Conservation (phyloP, 1,140 invertebrate genomes). For the Vollenhovia emeryi region DNA sequence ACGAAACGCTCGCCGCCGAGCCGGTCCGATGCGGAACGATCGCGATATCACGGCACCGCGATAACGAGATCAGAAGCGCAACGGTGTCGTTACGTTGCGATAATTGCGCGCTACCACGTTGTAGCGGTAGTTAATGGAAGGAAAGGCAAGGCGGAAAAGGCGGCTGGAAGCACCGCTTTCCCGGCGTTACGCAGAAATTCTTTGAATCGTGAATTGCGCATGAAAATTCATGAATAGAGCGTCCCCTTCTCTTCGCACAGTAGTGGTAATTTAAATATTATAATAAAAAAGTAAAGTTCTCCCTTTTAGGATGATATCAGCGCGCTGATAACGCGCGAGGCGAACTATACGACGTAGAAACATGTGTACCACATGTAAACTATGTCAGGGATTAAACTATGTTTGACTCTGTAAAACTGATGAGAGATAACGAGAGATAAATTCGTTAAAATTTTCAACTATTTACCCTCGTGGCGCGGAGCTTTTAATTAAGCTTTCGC, state of each 20-base stretch:
- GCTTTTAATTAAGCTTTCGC: background rate
- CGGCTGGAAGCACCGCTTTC: background rate
- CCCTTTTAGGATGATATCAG: background rate
- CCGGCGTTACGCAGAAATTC: background rate
- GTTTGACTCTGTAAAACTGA: background rate
- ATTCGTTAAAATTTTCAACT: background rate
- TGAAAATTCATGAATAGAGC: background rate
- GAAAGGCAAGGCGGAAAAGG: background rate
- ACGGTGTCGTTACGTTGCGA: constrained; percentile 1
- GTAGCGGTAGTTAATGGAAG: background rate
- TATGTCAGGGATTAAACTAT: background rate
- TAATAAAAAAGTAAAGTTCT: background rate
- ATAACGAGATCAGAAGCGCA: constrained; percentile 47
- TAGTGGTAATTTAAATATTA: constrained; percentile 8
- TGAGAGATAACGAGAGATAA: background rate
- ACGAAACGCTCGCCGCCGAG: constrained; percentile 24
- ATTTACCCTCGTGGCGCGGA: background rate
- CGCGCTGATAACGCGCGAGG: background rate
- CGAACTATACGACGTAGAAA: background rate
- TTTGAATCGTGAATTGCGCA: background rate
- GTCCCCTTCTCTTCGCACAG: background rate
- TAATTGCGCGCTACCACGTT: constrained; percentile 8
- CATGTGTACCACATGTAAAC: too few relatives aligned
- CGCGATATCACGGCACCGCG: constrained; percentile 56
- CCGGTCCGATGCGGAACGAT: constrained; percentile 34